phyloP scores from a whole-genome alignment of 2,113 vertebrate species.

The Oreochromis tanganicae region DNA sequence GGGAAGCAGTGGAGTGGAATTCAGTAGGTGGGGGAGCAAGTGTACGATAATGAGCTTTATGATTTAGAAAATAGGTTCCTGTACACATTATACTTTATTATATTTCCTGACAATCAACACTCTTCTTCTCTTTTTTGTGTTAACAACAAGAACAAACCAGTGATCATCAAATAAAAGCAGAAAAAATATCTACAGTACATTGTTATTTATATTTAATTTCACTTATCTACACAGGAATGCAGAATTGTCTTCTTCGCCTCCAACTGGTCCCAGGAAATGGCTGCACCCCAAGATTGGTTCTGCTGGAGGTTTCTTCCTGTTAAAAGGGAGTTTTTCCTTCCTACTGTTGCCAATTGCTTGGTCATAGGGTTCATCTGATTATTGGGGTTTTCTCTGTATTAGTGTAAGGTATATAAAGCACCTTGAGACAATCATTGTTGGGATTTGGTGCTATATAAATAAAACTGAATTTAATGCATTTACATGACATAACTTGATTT shows the following conservation, averaged over 20 bases:
- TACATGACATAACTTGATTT: neutral
- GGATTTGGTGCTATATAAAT: neutral
- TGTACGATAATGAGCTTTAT: neutral
- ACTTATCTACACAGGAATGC: neutral
- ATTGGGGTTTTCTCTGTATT: neutral
- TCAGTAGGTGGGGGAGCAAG: neutral
- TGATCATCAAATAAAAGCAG: neutral
- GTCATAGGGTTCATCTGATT: neutral
- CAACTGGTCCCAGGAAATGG: neutral
- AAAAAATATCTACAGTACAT: neutral
- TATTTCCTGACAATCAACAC: neutral
- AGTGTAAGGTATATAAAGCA: neutral
- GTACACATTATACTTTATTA: neutral
- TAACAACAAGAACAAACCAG: neutral
- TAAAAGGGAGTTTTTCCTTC: neutral
- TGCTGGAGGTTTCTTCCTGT: neutral
- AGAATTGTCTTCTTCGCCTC: neutral
- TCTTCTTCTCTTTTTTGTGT: neutral
- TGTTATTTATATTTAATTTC: neutral
- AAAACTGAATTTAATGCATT: neutral
- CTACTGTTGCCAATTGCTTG: neutral
- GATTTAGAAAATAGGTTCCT: slow-evolving; percentile 1
- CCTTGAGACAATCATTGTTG: neutral
- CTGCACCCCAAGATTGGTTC: neutral
- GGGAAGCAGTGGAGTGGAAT: neutral